These are phyloP conservation scores for Miltochrista miniata DNA, from an alignment of 2,888 invertebrate genomes.

Conservation along the genomic window DNA sequence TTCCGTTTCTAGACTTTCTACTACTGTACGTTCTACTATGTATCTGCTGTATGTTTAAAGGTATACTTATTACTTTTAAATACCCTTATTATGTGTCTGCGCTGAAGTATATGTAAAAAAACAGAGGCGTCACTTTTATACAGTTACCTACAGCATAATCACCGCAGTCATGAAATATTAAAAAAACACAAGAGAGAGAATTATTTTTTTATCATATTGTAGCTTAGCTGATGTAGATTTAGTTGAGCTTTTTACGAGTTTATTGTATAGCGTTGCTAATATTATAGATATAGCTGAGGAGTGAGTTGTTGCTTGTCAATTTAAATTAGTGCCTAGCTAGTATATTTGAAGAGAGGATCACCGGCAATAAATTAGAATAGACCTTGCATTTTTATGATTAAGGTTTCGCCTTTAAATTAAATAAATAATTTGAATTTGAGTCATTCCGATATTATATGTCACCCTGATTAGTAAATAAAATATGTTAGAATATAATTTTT, in stretches of 20 bases:
- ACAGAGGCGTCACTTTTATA: neutral
- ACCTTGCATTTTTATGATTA: too few species aligned
- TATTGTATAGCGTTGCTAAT: constrained; percentile 28
- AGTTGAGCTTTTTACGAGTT: constrained; percentile 34
- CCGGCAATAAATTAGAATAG: neutral
- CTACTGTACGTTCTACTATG: too few species aligned
- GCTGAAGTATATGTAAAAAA: neutral
- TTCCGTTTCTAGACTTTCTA: too few species aligned
- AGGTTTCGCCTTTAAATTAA: too few species aligned
- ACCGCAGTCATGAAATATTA: neutral
- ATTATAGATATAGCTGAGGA: constrained; percentile 15
- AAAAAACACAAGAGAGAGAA: constrained; percentile 15
- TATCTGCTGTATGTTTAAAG: too few species aligned
- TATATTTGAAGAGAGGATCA: neutral
- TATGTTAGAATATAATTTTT: too few species aligned
- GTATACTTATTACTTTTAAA: too few species aligned
- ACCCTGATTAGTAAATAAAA: too few species aligned
- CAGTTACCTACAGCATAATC: neutral
- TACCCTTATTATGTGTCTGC: too few species aligned
- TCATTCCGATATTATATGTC: too few species aligned
- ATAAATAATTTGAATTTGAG: too few species aligned
- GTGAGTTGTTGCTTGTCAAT: constrained; percentile 8
- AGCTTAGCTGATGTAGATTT: constrained; percentile 25
- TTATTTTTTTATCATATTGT: constrained; percentile 34
- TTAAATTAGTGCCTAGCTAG: neutral